phyloP scores from a whole-genome alignment of 2,888 invertebrate species.

The Caenorhabditis wallacei region DNA sequence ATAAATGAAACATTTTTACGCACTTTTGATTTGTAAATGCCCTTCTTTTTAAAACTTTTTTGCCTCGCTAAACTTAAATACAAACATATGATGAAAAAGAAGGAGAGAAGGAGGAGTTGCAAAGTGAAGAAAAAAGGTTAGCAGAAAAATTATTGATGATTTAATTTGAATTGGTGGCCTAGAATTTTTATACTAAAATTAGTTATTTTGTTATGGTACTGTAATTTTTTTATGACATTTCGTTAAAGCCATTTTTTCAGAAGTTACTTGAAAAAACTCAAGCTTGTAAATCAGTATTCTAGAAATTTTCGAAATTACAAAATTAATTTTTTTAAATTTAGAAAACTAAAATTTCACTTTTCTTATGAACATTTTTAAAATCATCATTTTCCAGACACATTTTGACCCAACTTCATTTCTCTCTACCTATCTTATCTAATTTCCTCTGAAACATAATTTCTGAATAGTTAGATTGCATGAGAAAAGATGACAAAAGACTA shows the following conservation, averaged over 20 bases:
- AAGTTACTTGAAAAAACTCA: too few species aligned
- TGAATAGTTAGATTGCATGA: conserved; percentile 19
- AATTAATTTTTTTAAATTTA: background rate
- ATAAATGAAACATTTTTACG: conserved; percentile 25
- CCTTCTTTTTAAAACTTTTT: background rate
- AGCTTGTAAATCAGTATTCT: too few species aligned
- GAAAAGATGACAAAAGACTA: conserved; percentile 26
- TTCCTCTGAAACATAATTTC: background rate
- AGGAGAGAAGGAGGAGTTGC: background rate
- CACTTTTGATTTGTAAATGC: conserved; percentile 53
- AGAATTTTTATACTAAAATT: too few species aligned
- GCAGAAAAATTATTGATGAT: background rate
- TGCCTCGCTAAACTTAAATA: conserved; percentile 13
- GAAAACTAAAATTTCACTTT: background rate
- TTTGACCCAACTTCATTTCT: conserved; percentile 4
- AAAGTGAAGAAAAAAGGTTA: background rate
- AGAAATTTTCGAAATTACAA: too few species aligned
- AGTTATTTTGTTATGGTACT: too few species aligned
- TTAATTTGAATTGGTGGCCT: too few species aligned
- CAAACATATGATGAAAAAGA: background rate
- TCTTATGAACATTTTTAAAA: background rate
- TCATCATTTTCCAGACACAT: conserved; percentile 20
- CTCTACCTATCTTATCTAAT: conserved; percentile 2
- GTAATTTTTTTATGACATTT: too few species aligned
- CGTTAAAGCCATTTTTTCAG: background rate